These are phyloP conservation scores for Syrista parreyssii DNA, from an alignment of 2,888 invertebrate species.

Conservation along the genomic window DNA sequence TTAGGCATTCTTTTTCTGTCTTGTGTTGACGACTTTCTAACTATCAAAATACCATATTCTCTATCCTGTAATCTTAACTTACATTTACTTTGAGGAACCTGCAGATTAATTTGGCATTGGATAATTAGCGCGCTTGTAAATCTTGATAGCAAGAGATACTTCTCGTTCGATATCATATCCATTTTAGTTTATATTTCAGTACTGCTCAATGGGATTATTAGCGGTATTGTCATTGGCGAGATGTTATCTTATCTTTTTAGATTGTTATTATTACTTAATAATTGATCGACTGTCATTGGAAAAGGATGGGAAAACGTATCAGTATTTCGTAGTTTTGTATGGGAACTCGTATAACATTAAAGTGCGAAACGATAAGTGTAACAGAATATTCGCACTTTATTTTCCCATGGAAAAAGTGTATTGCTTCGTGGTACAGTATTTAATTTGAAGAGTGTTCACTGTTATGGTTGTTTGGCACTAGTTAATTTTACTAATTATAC, in stretches of 20 bases:
- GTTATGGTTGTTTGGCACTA: neutral
- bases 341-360: neutral
- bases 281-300: neutral
- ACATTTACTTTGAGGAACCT: neutral
- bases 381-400: neutral
- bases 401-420: slow-evolving; percentile 23
- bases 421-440: neutral
- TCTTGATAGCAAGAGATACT: neutral
- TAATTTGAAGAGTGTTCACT: slow-evolving; percentile 3
- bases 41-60: neutral
- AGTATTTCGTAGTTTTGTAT: neutral
- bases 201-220: neutral
- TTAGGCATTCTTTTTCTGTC: slow-evolving; percentile 4
- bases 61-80: neutral
- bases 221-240: neutral
- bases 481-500: neutral
- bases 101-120: neutral
- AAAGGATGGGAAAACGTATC: neutral
- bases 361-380: neutral
- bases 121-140: neutral
- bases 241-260: neutral
- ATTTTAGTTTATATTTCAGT: neutral
- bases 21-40: neutral
- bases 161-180: neutral
- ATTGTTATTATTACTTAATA: neutral